These are phyloP conservation scores for Dicaeum eximium DNA, from an alignment of 2,113 vertebrate genomes.

Conservation along the genomic window DNA sequence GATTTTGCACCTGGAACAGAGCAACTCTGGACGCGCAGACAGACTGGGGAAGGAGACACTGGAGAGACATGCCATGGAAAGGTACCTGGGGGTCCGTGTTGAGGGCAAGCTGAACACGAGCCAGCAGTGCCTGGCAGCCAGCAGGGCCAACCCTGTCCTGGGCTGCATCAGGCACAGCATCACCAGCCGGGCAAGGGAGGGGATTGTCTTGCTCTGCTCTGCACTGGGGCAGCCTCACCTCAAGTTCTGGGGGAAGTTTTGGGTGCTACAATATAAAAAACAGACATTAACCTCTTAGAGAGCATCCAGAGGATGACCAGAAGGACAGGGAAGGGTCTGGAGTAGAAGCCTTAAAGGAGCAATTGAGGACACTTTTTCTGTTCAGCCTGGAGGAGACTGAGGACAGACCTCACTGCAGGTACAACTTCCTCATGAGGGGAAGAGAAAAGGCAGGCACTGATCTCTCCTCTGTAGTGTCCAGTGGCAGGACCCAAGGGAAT, in stretches of 20 bases:
- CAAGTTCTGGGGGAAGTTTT: rapidly evolving
- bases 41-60: background rate
- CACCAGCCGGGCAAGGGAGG: rapidly evolving
- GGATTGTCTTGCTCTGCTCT: background rate
- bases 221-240: rapidly evolving
- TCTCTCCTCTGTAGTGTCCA: background rate
- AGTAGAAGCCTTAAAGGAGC: background rate
- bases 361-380: background rate
- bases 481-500: background rate
- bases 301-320: background rate
- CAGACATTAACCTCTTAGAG: background rate
- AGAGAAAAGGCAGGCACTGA: background rate
- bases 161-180: background rate
- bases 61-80: background rate
- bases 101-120: rapidly evolving
- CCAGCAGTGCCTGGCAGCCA: background rate
- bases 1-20: background rate
- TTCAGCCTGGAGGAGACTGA: background rate
- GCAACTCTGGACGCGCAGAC: rapidly evolving
- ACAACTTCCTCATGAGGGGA: background rate
- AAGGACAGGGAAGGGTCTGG: background rate
- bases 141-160: rapidly evolving
- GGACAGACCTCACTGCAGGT: background rate
- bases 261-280: background rate
- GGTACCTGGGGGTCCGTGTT: rapidly evolving